Evolutionary conservation across 2,888 invertebrate species (phyloP).

Genomic region (Cosmia pyralina): DNA sequence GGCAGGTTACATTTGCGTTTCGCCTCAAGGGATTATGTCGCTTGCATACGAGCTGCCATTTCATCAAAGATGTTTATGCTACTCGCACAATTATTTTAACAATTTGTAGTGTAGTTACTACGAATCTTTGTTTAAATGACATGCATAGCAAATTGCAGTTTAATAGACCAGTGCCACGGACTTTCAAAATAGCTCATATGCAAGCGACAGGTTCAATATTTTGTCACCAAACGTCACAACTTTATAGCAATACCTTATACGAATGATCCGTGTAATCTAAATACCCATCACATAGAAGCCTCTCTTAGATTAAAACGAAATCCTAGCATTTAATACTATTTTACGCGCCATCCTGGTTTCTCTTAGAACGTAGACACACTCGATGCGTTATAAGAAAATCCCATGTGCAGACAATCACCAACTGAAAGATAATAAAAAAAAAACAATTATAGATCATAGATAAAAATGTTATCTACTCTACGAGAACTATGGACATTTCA

Average conservation of each 20-base stretch:
- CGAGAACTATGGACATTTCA: not conserved
- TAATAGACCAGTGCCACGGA: not conserved
- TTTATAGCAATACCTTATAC: not conserved
- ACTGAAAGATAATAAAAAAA: conserved; percentile 48
- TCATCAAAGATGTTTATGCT: conserved; percentile 6
- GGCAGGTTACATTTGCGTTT: conserved; percentile 19
- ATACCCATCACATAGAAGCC: conserved; percentile 61
- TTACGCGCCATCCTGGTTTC: conserved; percentile 46
- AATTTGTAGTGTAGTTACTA: not conserved
- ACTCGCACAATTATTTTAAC: not conserved
- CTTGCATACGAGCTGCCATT: conserved; percentile 21
- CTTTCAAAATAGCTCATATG: not conserved
- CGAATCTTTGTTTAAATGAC: not conserved
- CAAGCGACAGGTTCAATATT: conserved; percentile 4
- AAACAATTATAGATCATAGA: conserved; percentile 28
- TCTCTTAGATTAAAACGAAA: conserved; percentile 44
- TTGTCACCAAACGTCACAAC: conserved; percentile 14
- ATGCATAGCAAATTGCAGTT: not conserved
- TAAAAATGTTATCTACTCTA: not conserved
- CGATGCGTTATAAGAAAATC: conserved; percentile 61
- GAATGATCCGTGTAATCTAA: conserved; percentile 32
- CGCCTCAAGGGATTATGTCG: conserved; percentile 7
- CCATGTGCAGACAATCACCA: conserved; percentile 57
- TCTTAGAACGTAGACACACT: conserved; percentile 59
- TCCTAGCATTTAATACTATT: conserved; percentile 52